Conservation (phyloP, 2,113 vertebrate genomes). For the Tachuris rubrigastra region DNA sequence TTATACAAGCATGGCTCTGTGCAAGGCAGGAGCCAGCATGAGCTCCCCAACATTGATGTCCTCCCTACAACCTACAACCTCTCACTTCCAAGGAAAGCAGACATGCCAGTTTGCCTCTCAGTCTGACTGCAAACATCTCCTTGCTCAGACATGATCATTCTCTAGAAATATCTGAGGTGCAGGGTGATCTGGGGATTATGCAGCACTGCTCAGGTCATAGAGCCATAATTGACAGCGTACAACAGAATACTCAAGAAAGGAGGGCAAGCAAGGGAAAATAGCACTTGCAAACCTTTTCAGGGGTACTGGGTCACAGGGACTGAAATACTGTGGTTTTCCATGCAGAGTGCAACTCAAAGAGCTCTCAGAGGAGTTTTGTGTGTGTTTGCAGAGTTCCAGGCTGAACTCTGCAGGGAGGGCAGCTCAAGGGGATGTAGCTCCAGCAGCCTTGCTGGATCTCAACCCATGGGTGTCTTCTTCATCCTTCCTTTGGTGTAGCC, state of each 20-base stretch:
- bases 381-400: neutral
- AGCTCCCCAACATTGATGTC: neutral
- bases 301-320: neutral
- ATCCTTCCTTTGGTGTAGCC: neutral
- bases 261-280: neutral
- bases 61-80: rapidly evolving
- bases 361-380: neutral
- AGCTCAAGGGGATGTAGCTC: neutral
- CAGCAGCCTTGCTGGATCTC: neutral
- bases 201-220: neutral
- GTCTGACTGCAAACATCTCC: neutral
- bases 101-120: neutral
- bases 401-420: neutral
- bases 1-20: neutral
- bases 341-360: neutral
- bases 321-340: neutral
- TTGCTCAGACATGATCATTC: neutral
- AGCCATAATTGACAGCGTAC: rapidly evolving
- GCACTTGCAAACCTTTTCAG: neutral
- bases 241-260: neutral
- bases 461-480: neutral
- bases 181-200: neutral
- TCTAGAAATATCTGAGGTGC: neutral
- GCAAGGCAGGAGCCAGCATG: neutral
- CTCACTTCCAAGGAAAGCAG: neutral